These are phyloP conservation scores for Cantharis rufa DNA, from an alignment of 2,888 invertebrate genomes.

Conservation along the genomic window DNA sequence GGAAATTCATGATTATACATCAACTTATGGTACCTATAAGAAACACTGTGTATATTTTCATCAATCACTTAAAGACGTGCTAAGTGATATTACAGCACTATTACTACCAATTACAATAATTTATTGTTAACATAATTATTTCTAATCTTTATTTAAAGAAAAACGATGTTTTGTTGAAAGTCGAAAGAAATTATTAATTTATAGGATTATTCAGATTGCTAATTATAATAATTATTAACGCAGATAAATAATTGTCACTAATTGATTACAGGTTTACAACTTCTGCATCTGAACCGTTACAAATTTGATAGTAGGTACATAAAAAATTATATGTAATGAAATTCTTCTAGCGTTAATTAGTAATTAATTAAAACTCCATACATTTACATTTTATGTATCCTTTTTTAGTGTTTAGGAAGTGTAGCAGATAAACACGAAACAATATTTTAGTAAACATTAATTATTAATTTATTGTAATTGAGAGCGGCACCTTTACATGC, in stretches of 20 bases:
- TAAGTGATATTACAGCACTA: background rate
- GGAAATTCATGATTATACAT: background rate
- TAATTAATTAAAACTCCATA: background rate
- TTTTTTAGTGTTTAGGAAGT: background rate
- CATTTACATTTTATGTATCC: background rate
- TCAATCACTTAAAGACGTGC: background rate
- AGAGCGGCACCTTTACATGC: background rate
- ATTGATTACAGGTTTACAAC: background rate
- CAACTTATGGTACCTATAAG: background rate
- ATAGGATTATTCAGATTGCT: background rate
- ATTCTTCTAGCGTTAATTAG: background rate
- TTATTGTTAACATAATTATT: background rate
- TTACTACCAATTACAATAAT: conserved; percentile 1
- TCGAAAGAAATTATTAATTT: background rate
- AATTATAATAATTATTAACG: background rate
- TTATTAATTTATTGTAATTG: background rate
- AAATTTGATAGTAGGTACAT: background rate
- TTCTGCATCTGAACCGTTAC: background rate
- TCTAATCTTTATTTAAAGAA: background rate
- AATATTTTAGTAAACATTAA: background rate
- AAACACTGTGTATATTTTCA: background rate
- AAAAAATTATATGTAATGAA: background rate
- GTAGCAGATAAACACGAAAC: background rate
- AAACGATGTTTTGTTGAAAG: no score
- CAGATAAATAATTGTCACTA: background rate